These are phyloP conservation scores for Mactromeris polynyma DNA, from an alignment of 2,888 invertebrate species.

Conservation along the genomic window DNA sequence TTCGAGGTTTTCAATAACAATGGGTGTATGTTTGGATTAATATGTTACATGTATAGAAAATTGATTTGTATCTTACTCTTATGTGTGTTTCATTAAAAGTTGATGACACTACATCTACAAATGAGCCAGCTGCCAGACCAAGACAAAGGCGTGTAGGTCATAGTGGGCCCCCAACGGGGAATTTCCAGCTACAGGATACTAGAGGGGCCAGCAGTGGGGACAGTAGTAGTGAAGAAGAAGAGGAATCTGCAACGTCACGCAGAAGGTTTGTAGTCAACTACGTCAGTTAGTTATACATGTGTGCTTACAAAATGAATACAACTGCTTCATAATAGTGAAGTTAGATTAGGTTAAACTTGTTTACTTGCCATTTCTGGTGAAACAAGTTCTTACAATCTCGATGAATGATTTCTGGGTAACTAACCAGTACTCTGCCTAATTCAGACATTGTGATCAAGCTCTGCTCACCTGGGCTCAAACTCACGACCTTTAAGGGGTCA, in stretches of 20 bases:
- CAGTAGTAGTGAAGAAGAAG: conserved; percentile 69
- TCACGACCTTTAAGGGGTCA: no score
- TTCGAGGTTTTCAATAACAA: no score
- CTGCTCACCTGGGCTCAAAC: no score
- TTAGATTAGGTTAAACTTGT: no score
- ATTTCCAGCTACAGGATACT: conserved; percentile 74
- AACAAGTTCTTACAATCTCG: no score
- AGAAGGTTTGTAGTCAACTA: conserved; percentile 1
- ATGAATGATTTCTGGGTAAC: no score
- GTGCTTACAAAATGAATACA: no score
- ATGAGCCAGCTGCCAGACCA: neutral
- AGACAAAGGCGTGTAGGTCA: conserved; percentile 76
- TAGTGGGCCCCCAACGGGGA: conserved; percentile 82
- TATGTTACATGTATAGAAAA: neutral
- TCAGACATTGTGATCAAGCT: no score
- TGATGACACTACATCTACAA: neutral
- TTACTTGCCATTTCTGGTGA: no score
- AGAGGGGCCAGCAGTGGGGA: conserved; percentile 59
- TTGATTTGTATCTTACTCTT: neutral
- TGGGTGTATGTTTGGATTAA: neutral
- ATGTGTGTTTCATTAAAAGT: neutral
- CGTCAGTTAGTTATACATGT: no score
- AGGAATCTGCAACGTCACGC: neutral
- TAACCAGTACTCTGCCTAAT: no score
- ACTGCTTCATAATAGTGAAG: no score